These are phyloP conservation scores for Drosophila virilis DNA, from an alignment of 1,140 invertebrate genomes.

Conservation along the genomic window DNA sequence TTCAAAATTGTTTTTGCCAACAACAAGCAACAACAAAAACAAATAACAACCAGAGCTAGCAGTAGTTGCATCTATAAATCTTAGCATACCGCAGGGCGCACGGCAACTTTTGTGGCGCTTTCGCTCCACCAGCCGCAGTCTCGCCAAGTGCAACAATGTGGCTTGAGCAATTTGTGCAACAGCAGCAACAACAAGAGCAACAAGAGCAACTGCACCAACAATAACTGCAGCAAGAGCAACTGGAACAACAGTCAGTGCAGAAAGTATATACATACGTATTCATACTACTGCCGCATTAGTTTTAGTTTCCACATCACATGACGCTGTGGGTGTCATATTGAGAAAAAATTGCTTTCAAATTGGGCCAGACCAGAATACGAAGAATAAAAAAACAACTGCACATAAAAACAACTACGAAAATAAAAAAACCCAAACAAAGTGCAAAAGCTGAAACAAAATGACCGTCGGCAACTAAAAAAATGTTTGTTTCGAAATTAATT, in stretches of 20 bases:
- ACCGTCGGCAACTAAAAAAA: slow-evolving; percentile 53
- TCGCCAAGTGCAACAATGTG: slow-evolving; percentile 64
- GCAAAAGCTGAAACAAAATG: slow-evolving; percentile 61
- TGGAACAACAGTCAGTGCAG: slow-evolving; percentile 49
- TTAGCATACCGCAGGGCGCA: slow-evolving; percentile 77
- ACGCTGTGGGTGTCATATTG: slow-evolving; percentile 78
- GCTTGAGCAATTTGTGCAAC: slow-evolving; percentile 77
- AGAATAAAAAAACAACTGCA: slow-evolving; percentile 11
- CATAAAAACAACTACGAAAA: slow-evolving; percentile 12
- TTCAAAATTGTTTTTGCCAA: slow-evolving; percentile 75
- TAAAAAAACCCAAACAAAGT: slow-evolving; percentile 41
- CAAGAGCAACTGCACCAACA: slow-evolving; percentile 17
- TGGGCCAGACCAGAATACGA: slow-evolving; percentile 62
- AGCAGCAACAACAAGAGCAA: slow-evolving; percentile 48
- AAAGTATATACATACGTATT: slow-evolving; percentile 59
- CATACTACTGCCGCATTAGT: slow-evolving; percentile 60
- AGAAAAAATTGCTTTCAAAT: slow-evolving; percentile 77
- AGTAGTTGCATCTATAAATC: slow-evolving; percentile 75
- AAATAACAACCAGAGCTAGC: slow-evolving; percentile 45
- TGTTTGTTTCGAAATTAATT: slow-evolving; percentile 75
- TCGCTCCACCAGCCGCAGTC: slow-evolving; percentile 12
- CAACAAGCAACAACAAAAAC: slow-evolving; percentile 38
- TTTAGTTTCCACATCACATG: slow-evolving; percentile 77
- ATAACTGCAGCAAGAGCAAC: slow-evolving; percentile 29
- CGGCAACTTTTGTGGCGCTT: slow-evolving; percentile 56